Evolutionary conservation across 2,797 vertebrate species (phyloP).

Genomic region (Coracias cyanogaster): DNA sequence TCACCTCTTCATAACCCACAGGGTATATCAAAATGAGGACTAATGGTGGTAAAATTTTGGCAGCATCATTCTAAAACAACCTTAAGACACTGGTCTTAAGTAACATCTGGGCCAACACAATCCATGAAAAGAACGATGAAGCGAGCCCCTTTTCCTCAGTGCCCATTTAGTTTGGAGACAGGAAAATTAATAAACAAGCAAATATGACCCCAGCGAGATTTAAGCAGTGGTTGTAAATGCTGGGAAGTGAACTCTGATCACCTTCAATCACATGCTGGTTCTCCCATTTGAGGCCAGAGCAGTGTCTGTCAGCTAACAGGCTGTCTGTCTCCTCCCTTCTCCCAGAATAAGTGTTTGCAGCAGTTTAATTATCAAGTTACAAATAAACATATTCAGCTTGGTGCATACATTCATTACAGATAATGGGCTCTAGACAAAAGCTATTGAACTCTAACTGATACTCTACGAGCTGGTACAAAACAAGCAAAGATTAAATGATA

Average conservation of each 20-base stretch:
- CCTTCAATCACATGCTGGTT: not conserved
- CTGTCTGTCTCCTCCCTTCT: not conserved
- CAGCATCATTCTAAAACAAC: not conserved
- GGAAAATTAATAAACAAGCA: not conserved
- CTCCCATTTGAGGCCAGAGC: not conserved
- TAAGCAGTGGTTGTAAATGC: not conserved
- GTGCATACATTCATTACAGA: conserved; percentile 67
- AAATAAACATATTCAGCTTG: conserved; percentile 66
- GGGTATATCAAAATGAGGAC: not conserved
- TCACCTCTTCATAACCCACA: not conserved
- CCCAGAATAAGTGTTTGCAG: conserved; percentile 18
- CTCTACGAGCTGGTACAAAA: not conserved
- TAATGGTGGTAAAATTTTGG: not conserved
- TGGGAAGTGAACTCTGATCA: not conserved
- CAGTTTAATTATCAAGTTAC: conserved; percentile 63
- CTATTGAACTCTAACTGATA: conserved; percentile 59
- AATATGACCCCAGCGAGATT: not conserved
- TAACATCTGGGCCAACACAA: not conserved
- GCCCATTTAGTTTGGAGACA: not conserved
- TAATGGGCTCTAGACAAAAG: conserved; percentile 67
- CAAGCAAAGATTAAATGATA: conserved; percentile 57
- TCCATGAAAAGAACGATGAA: not conserved
- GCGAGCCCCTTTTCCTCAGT: not conserved
- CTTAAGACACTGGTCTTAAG: not conserved
- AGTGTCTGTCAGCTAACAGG: not conserved